Conservation (phyloP, 2,797 vertebrate species). For the Tapera naevia region DNA sequence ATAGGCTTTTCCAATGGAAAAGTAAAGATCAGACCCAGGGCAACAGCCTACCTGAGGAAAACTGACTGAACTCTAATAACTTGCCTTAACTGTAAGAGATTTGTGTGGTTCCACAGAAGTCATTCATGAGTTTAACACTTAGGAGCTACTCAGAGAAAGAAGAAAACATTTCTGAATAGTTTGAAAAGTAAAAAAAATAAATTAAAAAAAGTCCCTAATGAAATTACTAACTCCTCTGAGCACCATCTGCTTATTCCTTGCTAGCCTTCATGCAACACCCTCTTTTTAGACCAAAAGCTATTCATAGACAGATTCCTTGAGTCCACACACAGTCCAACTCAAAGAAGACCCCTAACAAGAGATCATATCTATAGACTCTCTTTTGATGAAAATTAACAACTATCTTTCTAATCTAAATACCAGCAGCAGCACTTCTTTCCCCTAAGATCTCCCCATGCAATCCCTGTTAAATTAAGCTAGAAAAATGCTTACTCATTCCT, state of each 20-base stretch:
- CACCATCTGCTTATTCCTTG: not conserved
- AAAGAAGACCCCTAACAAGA: not conserved
- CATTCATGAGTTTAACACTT: not conserved
- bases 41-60: not conserved
- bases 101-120: not conserved
- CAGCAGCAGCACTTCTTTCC: not conserved
- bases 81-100: not conserved
- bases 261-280: not conserved
- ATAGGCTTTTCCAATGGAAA: not conserved
- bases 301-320: not conserved
- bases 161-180: not conserved
- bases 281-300: not conserved
- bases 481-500: not conserved
- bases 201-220: not conserved
- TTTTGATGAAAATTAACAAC: not conserved
- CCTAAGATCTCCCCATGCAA: not conserved
- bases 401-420: not conserved
- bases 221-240: not conserved
- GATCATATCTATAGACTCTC: not conserved
- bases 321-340: not conserved
- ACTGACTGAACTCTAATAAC: rapidly evolving
- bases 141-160: not conserved
- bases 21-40: not conserved
- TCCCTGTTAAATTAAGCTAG: not conserved
- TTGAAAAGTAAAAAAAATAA: not conserved